phyloP scores from a whole-genome alignment of 1,140 invertebrate genomes.

The Xylocopa sonorina region DNA sequence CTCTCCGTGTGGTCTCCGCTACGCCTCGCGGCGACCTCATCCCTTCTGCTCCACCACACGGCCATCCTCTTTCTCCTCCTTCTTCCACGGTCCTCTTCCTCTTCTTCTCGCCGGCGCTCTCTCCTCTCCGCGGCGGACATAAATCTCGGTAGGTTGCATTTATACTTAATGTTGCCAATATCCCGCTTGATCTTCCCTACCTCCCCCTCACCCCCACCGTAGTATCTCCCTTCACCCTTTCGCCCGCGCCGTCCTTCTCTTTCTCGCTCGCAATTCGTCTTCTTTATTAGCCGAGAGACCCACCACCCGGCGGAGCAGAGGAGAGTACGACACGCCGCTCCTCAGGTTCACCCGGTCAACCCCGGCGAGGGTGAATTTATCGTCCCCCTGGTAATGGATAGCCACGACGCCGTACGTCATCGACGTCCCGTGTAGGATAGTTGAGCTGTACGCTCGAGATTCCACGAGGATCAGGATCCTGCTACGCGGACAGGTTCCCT shows the following conservation, averaged over 20 bases:
- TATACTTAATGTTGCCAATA: conserved; percentile 80
- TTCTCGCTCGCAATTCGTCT: conserved; percentile 18
- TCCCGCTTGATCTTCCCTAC: conserved; percentile 68
- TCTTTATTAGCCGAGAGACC: conserved; percentile 73
- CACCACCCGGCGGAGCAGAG: conserved; percentile 63
- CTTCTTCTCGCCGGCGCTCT: conserved; percentile 54
- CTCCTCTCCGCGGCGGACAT: conserved; percentile 71
- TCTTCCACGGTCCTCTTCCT: conserved; percentile 52
- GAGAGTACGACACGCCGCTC: conserved; percentile 63
- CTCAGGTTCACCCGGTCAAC: conserved; percentile 66
- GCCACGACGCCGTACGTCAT: conserved; percentile 70
- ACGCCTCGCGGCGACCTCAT: conserved; percentile 78
- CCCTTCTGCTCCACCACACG: conserved; percentile 71
- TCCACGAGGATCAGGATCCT: conserved; percentile 45
- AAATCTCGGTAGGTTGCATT: conserved; percentile 78
- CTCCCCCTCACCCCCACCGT: conserved; percentile 14
- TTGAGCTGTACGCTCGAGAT: conserved; percentile 32
- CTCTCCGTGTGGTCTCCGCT: conserved; percentile 78
- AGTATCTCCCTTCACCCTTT: conserved; percentile 28
- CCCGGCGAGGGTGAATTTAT: conserved; percentile 66
- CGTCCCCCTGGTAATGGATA: conserved; percentile 66
- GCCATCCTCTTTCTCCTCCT: conserved; percentile 50
- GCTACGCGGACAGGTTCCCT: conserved; percentile 22
- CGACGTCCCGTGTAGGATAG: conserved; percentile 61
- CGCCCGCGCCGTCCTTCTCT: conserved; percentile 13